These are phyloP conservation scores for Actinia equina DNA, from an alignment of 64 coral and sea anemone genomes.

Conservation along the genomic window DNA sequence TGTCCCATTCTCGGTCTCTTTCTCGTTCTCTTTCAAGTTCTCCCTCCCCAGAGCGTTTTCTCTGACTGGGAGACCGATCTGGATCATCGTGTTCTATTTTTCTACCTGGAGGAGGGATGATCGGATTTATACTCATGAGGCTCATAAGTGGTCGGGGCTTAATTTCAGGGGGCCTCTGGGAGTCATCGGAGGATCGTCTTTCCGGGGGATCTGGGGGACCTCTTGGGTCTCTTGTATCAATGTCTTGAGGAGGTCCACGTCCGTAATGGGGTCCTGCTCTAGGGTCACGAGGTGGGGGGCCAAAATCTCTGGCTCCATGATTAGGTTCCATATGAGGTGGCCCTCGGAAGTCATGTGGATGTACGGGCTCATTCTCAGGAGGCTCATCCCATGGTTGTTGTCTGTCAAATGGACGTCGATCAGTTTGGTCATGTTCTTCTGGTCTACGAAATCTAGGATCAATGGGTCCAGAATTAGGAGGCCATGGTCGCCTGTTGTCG, in stretches of 20 bases:
- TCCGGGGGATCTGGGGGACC: not conserved
- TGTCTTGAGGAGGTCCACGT: constrained; percentile 15
- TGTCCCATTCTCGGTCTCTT: constrained; percentile 15
- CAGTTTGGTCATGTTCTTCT: not conserved
- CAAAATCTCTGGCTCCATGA: not conserved
- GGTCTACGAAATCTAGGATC: constrained; percentile 18
- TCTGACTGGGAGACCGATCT: not conserved
- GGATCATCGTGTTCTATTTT: constrained; percentile 6
- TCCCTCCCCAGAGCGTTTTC: constrained; percentile 14
- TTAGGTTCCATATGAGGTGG: constrained; percentile 4
- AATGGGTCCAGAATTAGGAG: not conserved
- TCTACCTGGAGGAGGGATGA: not conserved
- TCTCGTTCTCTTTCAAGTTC: not conserved
- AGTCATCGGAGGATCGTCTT: constrained; percentile 16
- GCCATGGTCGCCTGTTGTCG: constrained; percentile 13
- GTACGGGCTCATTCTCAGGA: not conserved
- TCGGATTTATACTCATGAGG: constrained; percentile 1
- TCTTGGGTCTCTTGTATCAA: constrained; percentile 1
- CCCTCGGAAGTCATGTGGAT: not conserved
- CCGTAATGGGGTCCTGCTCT: constrained; percentile 13
- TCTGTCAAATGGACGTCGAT: constrained; percentile 17
- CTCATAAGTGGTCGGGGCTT: constrained; percentile 26
- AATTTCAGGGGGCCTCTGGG: not conserved
- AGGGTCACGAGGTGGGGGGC: not conserved
- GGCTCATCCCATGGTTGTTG: constrained; percentile 17